Conservation (phyloP, 2,797 vertebrate species). For the Tapirus indicus region DNA sequence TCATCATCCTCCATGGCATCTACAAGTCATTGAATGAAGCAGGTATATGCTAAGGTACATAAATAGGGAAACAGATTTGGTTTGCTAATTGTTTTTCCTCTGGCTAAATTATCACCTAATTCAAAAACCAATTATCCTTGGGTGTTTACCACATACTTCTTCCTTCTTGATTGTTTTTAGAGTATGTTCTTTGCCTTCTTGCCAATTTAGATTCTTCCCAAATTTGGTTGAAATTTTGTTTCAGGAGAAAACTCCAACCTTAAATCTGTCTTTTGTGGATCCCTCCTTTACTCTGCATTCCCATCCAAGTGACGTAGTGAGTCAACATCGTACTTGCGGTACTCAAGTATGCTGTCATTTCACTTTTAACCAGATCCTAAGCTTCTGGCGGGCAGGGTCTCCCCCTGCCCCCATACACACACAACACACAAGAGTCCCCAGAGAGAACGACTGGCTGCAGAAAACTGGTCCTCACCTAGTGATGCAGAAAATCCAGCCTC, state of each 20-base stretch:
- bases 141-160: background rate
- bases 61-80: background rate
- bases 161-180: background rate
- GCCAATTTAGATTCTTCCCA: background rate
- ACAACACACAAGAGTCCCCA: background rate
- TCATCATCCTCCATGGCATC: background rate
- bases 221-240: background rate
- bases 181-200: background rate
- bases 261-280: background rate
- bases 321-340: background rate
- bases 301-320: background rate
- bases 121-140: background rate
- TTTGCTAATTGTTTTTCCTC: background rate
- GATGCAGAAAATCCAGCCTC: background rate
- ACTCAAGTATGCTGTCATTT: background rate
- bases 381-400: background rate
- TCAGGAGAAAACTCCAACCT: background rate
- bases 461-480: background rate
- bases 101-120: background rate
- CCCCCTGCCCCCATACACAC: fast-evolving
- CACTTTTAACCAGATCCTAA: background rate
- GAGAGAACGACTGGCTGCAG: background rate
- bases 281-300: background rate
- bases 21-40: background rate
- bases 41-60: background rate